Percentiles rank a stretch among this genome's conserved stretches.
Conservation (phyloP, 2,113 vertebrate genomes). For the Ascaphus truei region DNA sequence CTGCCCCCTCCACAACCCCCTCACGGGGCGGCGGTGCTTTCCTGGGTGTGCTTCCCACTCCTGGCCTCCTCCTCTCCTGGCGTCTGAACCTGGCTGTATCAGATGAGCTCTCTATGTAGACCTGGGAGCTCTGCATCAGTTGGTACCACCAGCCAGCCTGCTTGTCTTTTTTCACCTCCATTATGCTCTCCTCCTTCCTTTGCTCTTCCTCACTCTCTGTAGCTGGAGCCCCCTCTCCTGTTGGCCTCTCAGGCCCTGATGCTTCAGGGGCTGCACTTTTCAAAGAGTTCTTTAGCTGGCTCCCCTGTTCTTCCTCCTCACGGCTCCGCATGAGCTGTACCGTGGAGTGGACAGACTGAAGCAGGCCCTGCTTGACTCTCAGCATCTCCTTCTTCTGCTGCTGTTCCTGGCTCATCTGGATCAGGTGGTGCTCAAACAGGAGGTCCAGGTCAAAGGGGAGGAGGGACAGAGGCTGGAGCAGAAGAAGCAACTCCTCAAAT, state of each 20-base stretch:
- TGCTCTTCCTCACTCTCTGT: slow-evolving; percentile 32
- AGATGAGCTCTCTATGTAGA: slow-evolving; percentile 83
- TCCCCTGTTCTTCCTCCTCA: slow-evolving; percentile 41
- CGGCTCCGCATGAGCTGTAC: slow-evolving; percentile 83
- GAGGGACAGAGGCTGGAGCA: slow-evolving; percentile 90
- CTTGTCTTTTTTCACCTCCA: slow-evolving; percentile 57
- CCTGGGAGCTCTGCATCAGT: slow-evolving; percentile 97
- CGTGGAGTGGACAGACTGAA: slow-evolving; percentile 82
- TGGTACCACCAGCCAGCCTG: slow-evolving; percentile 97
- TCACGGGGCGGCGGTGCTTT: slow-evolving; percentile 74
- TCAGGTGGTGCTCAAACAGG: slow-evolving; percentile 84
- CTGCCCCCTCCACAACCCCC: slow-evolving; percentile 89
- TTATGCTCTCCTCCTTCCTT: slow-evolving; percentile 27
- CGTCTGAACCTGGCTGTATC: slow-evolving; percentile 77
- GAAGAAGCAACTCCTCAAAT: slow-evolving; percentile 86
- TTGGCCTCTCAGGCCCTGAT: slow-evolving; percentile 47
- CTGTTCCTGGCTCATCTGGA: slow-evolving; percentile 83
- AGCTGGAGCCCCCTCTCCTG: slow-evolving; percentile 50
- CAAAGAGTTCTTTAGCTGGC: not conserved
- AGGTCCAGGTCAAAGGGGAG: slow-evolving; percentile 92
- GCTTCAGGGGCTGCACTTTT: slow-evolving; percentile 34
- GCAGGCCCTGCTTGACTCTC: slow-evolving; percentile 73
- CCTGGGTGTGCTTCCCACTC: slow-evolving; percentile 23
- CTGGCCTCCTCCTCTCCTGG: slow-evolving; percentile 57
- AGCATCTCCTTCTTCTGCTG: slow-evolving; percentile 86